phyloP scores from a whole-genome alignment of 2,888 invertebrate genomes.

The Monopis laevigella region DNA sequence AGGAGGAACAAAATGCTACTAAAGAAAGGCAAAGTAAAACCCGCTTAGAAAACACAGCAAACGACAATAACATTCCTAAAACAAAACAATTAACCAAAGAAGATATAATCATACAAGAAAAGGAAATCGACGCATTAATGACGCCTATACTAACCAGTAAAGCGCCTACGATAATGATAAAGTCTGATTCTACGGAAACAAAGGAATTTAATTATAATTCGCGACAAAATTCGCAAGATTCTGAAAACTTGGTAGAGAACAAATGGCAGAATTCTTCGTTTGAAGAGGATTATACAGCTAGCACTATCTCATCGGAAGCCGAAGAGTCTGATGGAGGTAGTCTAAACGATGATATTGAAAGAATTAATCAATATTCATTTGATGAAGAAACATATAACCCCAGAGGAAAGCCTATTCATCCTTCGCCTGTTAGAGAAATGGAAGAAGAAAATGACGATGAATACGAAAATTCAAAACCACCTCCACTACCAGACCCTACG shows the following conservation, averaged over 20 bases:
- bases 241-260: conserved; percentile 30
- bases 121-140: too few relatives aligned
- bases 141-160: conserved; percentile 18
- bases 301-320: conserved; percentile 66
- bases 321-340: conserved; percentile 54
- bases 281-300: conserved; percentile 71
- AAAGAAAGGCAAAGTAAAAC: conserved; percentile 27
- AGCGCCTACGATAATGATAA: conserved; percentile 37
- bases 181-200: conserved; percentile 42
- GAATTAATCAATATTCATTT: conserved; percentile 35
- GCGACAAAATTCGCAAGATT: conserved; percentile 36
- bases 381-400: conserved; percentile 78
- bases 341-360: conserved; percentile 37
- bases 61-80: conserved; percentile 61
- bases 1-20: conserved; percentile 70
- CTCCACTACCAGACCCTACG: conserved; percentile 74
- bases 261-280: conserved; percentile 62
- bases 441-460: conserved; percentile 68
- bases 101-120: conserved; percentile 22
- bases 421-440: conserved; percentile 35
- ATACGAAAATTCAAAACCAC: conserved; percentile 65
- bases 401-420: conserved; percentile 52
- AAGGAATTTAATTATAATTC: conserved; percentile 33
- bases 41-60: conserved; percentile 24
- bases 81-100: too few relatives aligned